phyloP scores from a whole-genome alignment of 2,797 vertebrate species.

The Cirrhinus molitorella region DNA sequence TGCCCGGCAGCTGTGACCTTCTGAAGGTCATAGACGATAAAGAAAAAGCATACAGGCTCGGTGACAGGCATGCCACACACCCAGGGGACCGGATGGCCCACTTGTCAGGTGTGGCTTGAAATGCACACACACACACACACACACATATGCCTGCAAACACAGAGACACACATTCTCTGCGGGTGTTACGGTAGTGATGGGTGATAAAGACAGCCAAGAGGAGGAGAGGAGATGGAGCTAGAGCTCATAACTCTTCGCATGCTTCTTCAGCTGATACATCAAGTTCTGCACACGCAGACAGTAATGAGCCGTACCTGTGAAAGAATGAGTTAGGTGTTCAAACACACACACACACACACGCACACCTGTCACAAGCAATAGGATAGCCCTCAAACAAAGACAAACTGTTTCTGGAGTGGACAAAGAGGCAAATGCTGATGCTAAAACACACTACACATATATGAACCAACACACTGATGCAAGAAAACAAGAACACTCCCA shows the following conservation, averaged over 20 bases:
- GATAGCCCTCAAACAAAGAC: conserved; percentile 3
- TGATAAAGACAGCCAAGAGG: conserved; percentile 40
- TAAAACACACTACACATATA: background rate
- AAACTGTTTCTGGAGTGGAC: conserved; percentile 25
- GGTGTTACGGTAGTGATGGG: conserved; percentile 19
- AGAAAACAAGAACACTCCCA: conserved; percentile 5
- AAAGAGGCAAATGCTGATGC: background rate
- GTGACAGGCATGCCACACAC: conserved; percentile 13
- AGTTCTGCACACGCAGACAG: conserved; percentile 35
- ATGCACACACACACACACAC: conserved; percentile 15
- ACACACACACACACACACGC: background rate
- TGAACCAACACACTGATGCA: background rate
- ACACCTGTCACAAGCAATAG: background rate
- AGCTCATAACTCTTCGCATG: conserved; percentile 42
- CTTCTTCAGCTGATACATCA: conserved; percentile 36
- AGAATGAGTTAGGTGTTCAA: conserved; percentile 33
- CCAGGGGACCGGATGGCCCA: conserved; percentile 29
- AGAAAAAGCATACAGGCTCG: conserved; percentile 28
- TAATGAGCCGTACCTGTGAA: conserved; percentile 47
- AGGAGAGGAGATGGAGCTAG: conserved; percentile 26
- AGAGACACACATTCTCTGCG: background rate
- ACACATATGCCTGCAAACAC: background rate
- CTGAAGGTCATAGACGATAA: conserved; percentile 19
- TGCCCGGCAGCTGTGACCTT: conserved; percentile 10
- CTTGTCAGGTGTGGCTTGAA: conserved; percentile 34